Base-by-base conservation (phyloP, 2,888 invertebrate species). In the Himalopsyche japonica region DNA sequence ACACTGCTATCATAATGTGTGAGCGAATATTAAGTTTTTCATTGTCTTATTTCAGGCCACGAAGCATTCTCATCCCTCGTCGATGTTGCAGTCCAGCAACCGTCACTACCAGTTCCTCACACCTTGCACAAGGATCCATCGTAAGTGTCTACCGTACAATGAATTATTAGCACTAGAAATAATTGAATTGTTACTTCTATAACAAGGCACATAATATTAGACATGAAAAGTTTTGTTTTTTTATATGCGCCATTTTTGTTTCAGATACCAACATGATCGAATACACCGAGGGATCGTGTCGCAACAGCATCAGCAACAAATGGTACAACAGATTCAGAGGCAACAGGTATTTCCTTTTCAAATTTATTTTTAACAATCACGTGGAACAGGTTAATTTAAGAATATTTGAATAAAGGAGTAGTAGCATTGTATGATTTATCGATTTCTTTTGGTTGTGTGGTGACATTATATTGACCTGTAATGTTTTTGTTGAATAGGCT, bases 41-140 rank as follows among this genome's bases (percentile, higher is more conserved):
- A 18, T n/a, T 47, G 27, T 76, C 43, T n/a, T 77, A 20, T 84
- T 83, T 0, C 89, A 89, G 96, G 96, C 24, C 96, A 97, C 90
- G 98, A 98, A 90, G 97, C 97, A 0, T 94, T 98, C 89, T 95
- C 96, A 47, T 97, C 97, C 80, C 91, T 98, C 82, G 98, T 98
- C 10, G 97, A 98, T 89, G 97, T 97, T 18, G 98, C 98, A n/a
- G 97, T 96, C 1, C 96, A 97, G 88, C 98, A 98, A 88, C 97
- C 97, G 0, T 96, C 96, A 89, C 90, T 98, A 88, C 97, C 97
- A 0, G 97, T 97, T 82, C 97, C 97, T 0, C 92, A 93, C 49
- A 91, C 92, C 1, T 87, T 88, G 79, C 87, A 86, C 48, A 87
- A 87, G 43, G 88, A 87, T 27, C 82, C 85, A 3, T 90, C 89